Evolutionary conservation across 2,888 invertebrate genomes (phyloP).

Genomic region (Hypolimnas misippus): DNA sequence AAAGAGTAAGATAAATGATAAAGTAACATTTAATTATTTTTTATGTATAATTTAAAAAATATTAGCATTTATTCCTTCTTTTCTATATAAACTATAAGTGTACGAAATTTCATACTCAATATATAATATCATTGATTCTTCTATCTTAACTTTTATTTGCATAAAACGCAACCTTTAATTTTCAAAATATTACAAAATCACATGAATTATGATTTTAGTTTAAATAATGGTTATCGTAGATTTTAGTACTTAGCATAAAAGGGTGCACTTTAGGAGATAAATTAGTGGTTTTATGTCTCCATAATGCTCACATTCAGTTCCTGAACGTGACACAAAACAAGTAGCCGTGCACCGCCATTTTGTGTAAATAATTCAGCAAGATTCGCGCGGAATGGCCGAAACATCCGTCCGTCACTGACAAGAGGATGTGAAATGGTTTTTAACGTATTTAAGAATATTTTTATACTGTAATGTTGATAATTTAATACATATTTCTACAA

Average conservation of each 20-base stretch:
- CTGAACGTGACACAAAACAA: constrained; percentile 58
- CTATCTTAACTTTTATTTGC: no score
- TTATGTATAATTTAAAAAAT: no score
- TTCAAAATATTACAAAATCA: no score
- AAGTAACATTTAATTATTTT: no score
- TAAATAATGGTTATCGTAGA: constrained; percentile 25
- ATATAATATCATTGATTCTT: no score
- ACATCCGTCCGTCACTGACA: constrained; percentile 49
- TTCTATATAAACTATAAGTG: no score
- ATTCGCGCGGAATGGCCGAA: constrained; percentile 72
- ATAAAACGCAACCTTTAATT: no score
- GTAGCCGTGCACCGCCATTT: constrained; percentile 60
- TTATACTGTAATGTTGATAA: no score
- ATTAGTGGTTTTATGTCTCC: constrained; percentile 68
- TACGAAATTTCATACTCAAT: no score
- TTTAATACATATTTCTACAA: no score
- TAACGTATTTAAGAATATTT: not conserved
- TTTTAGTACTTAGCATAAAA: constrained; percentile 33
- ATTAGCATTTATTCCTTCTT: no score
- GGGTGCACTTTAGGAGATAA: constrained; percentile 53
- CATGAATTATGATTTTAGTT: constrained; percentile 16
- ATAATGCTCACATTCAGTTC: constrained; percentile 57
- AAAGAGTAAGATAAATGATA: no score
- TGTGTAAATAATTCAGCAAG: constrained; percentile 74
- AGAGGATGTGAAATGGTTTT: constrained; percentile 30